Evolutionary conservation across 2,113 vertebrate species (phyloP).

Genomic region (Rostratula benghalensis): DNA sequence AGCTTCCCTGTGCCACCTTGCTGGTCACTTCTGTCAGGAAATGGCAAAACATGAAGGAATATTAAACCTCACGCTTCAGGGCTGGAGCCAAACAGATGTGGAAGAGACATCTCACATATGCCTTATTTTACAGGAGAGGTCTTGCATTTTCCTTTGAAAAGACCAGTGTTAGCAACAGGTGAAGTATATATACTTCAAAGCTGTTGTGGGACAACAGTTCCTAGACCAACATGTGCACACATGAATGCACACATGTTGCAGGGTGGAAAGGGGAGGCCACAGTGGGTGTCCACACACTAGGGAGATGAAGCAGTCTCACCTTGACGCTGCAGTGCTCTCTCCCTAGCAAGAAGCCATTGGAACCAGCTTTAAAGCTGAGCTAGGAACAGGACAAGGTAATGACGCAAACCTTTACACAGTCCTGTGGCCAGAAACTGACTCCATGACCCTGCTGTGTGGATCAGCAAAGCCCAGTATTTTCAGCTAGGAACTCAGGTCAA

Average conservation of each 20-base stretch:
- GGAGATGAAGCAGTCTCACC: not conserved
- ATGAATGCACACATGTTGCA: rapidly evolving
- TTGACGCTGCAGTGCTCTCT: not conserved
- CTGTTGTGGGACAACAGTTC: not conserved
- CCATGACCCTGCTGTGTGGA: not conserved
- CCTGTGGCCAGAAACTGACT: not conserved
- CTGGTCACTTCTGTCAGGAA: not conserved
- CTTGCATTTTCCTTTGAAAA: not conserved
- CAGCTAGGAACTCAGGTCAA: not conserved
- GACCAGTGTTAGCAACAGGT: not conserved
- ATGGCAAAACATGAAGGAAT: not conserved
- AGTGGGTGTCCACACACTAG: not conserved
- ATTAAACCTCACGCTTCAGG: not conserved
- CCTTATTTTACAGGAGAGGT: not conserved
- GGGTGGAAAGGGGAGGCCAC: not conserved
- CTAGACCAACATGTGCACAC: not conserved
- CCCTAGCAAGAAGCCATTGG: not conserved
- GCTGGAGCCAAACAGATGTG: not conserved
- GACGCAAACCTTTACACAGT: not conserved
- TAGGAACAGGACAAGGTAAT: not conserved
- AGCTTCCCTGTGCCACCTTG: not conserved
- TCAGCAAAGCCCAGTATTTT: not conserved
- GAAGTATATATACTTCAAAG: not conserved
- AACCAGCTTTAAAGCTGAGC: not conserved
- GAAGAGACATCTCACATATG: not conserved